Evolutionary conservation across 1,140 invertebrate species (phyloP), one percentile per base, ranked within the genome.

Genomic region (Lepeophtheirus salmonis): DNA sequence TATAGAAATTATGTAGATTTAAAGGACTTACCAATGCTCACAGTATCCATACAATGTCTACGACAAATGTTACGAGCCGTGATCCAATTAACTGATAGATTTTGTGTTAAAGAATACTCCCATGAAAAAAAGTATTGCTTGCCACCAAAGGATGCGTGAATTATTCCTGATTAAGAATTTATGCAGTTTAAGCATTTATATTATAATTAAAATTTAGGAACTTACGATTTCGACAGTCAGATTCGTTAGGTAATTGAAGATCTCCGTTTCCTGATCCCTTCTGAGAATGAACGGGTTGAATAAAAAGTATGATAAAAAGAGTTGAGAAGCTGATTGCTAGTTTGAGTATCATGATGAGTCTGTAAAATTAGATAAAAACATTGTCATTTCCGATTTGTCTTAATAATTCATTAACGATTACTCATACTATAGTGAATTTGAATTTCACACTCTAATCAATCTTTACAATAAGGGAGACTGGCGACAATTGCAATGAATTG

Each of bases 101-200:
- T 83, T 64, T 83, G 77, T 14, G 87, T 91, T 0, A 86, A 84
- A 18, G 76, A 76, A 70, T 90, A 86, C 67, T 87, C 83, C 87
- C 87, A 89, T 67, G 85, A 88, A 80, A 89, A 89, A 81, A 90
- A 91, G 72, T 90, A 90, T 21, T 86, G 86, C 67, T 89, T 86
- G 1, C 71, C 69, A 62, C 25, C 25, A 24, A 61, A 61, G 10
- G 54, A 13, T 18, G 50, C 59, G 54, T 61, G 50, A 25, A 17
- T 16, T 16, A 61, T 61, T 21, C 59, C 55, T 57, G 22, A 54
- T 16, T 16, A 54, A 21, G n/a, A 24, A 54, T 16, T n/a, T 14
- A 54, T 16, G 52, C 17, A 41, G n/a, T 41, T 41, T 41, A n/a
- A n/a, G n/a, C 6, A n/a, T 41, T 41, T 41, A 41, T 10, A 41